Conservation (phyloP, 2,888 invertebrate genomes). For the Shargacucullia verbasci region DNA sequence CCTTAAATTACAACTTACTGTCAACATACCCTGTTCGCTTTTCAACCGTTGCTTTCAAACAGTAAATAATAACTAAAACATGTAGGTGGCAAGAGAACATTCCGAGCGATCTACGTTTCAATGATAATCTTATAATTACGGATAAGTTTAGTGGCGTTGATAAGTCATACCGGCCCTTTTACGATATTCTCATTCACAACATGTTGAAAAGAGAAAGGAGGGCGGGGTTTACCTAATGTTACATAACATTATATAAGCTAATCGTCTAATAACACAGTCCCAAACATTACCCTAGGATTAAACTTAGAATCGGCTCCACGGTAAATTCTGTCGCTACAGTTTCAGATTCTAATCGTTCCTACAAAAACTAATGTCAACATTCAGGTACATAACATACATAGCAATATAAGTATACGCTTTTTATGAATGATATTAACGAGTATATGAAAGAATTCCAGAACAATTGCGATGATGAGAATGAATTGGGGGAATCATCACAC, state of each 20-base stretch:
- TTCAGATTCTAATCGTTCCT: conserved; percentile 44
- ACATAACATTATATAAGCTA: conserved; percentile 69
- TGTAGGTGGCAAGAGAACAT: conserved; percentile 74
- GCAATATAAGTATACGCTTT: conserved; percentile 41
- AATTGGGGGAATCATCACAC: conserved; percentile 58
- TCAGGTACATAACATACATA: conserved; percentile 78
- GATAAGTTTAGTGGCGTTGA: conserved; percentile 45
- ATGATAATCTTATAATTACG: conserved; percentile 45
- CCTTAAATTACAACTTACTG: conserved; percentile 82
- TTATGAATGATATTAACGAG: conserved; percentile 39
- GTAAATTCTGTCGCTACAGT: conserved; percentile 40
- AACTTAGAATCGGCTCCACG: conserved; percentile 50
- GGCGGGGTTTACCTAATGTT: conserved; percentile 66
- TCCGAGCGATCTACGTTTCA: conserved; percentile 47
- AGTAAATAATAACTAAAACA: conserved; percentile 62
- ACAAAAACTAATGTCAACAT: conserved; percentile 59
- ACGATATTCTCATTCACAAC: conserved; percentile 74
- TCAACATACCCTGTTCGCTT: conserved; percentile 88
- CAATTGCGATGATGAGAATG: conserved; percentile 61
- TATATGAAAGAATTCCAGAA: conserved; percentile 41
- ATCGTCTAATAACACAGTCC: conserved; percentile 86
- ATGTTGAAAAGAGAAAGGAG: conserved; percentile 87
- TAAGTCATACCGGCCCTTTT: conserved; percentile 41
- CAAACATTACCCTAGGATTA: conserved; percentile 73
- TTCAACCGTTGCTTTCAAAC: conserved; percentile 85